A percentile compares a stretch with the other conserved stretches of the same genome.
Evolutionary conservation across 2,888 invertebrate species (phyloP).

Genomic region (Hypselothyrea guttata): DNA sequence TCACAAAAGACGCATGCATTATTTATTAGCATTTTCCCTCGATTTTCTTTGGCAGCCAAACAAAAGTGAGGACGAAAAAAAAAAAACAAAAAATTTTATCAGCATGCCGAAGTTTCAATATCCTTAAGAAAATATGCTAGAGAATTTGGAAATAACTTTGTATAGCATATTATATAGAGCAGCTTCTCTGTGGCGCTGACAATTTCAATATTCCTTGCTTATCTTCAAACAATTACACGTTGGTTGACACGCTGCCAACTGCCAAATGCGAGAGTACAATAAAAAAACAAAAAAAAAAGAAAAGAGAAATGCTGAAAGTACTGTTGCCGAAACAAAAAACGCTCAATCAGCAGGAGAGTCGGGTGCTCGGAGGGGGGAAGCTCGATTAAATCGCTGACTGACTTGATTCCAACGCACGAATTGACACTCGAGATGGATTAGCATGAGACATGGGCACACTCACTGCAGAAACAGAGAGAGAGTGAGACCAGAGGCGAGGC

Average conservation of each 20-base stretch:
- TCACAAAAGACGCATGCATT: constrained; percentile 67
- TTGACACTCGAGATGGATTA: constrained; percentile 76
- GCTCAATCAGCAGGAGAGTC: constrained; percentile 71
- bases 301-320: constrained; percentile 25
- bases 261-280: not conserved
- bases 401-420: constrained; percentile 63
- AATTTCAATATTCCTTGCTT: too few species aligned
- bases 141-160: too few species aligned
- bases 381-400: constrained; percentile 63
- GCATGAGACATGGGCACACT: constrained; percentile 42
- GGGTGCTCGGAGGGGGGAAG: not conserved
- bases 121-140: constrained; percentile 4
- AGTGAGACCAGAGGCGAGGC: not conserved
- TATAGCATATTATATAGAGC: too few species aligned
- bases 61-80: constrained; percentile 8
- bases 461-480: not conserved
- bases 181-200: too few species aligned
- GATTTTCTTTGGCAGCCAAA: constrained; percentile 18
- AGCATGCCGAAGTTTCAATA: constrained; percentile 2
- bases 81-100: not conserved
- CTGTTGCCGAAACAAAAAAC: constrained; percentile 44
- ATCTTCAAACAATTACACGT: too few species aligned
- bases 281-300: constrained; percentile 6
- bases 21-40: constrained; percentile 62
- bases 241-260: not conserved